Base-by-base conservation (phyloP, 1,140 invertebrate genomes). In the Drosophila sp. region DNA sequence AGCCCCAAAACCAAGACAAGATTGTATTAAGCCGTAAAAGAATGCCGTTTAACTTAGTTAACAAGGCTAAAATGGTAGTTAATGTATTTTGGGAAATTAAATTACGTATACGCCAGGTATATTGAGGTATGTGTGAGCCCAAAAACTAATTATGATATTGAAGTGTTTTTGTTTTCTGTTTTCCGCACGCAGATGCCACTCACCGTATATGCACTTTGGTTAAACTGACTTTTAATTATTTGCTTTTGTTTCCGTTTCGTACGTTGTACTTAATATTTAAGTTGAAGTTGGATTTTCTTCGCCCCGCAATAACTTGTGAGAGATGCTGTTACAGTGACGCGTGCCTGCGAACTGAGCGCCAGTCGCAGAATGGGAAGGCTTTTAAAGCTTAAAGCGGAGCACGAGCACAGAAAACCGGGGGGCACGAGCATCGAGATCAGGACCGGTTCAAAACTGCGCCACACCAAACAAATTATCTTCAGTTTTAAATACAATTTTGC, bases 151-250 rank as follows among this genome's bases (percentile, higher is more conserved):
- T 71, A 77, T 76, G 74, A 57, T 77, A 54, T 32, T 68, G 56
- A 67, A 79, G 72, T 80, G 79, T 76, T 77, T 73, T 68, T 70
- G 70, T 54, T 70, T 66, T 66, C 79, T 79, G 70, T 50, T 33
- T 56, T 67, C 40, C 23, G 30, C 40, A 69, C 55, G 67, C 60
- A 35, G 63, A 55, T 2, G 55, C 58, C 76, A 77, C 80, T 80
- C 80, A 87, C 84, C 84, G 72, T 76, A 67, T 72, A 50, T 72
- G 80, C 85, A 87, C 84, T 87, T 87, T 71, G 72, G 72, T 70
- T 80, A 68, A 27, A 78, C 76, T 77, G 71, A 50, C 77, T 54
- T 89, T 90, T 70, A 89, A 87, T 87, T 87, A 78, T 89, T 87
- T 80, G 84, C 84, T 65, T 62, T 66, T 67, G 74, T 74, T 85